A percentile compares a stretch with the other conserved stretches of the same genome.
These are phyloP conservation scores for Chironomus striatipennis DNA, from an alignment of 1,140 invertebrate species.

Conservation along the genomic window DNA sequence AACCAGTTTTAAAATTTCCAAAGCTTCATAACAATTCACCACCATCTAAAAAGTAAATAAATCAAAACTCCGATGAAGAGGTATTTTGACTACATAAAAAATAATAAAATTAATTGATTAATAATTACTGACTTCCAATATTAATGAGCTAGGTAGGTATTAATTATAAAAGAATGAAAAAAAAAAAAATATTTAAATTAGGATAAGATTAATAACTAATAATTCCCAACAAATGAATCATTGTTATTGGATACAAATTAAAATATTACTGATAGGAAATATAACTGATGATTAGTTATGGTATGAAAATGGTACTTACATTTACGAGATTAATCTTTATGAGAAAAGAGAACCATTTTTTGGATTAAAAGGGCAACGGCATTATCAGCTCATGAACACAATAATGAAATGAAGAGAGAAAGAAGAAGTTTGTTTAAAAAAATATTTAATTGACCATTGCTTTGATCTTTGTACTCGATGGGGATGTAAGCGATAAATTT, in stretches of 20 bases:
- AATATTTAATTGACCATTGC: constrained; percentile 11
- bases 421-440: constrained; percentile 16
- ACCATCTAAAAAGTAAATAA: too few relatives aligned
- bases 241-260: too few relatives aligned
- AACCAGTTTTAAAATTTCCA: too few relatives aligned
- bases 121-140: not conserved
- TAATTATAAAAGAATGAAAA: too few relatives aligned
- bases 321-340: constrained; percentile 21
- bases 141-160: too few relatives aligned
- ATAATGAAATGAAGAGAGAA: constrained; percentile 13
- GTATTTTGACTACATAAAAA: not conserved
- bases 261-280: not conserved
- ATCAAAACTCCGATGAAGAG: too few relatives aligned
- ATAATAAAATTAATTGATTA: constrained; percentile 18
- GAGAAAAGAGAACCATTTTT: constrained; percentile 20
- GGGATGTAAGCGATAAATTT: not conserved
- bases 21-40: too few relatives aligned
- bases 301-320: constrained; percentile 20
- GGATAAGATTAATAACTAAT: too few relatives aligned
- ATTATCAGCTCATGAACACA: constrained; percentile 17
- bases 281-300: not conserved
- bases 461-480: not conserved
- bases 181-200: too few relatives aligned
- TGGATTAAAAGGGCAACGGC: constrained; percentile 22
- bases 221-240: too few relatives aligned